phyloP scores from a whole-genome alignment of 2,797 vertebrate genomes.

The Fistularia commersonii region DNA sequence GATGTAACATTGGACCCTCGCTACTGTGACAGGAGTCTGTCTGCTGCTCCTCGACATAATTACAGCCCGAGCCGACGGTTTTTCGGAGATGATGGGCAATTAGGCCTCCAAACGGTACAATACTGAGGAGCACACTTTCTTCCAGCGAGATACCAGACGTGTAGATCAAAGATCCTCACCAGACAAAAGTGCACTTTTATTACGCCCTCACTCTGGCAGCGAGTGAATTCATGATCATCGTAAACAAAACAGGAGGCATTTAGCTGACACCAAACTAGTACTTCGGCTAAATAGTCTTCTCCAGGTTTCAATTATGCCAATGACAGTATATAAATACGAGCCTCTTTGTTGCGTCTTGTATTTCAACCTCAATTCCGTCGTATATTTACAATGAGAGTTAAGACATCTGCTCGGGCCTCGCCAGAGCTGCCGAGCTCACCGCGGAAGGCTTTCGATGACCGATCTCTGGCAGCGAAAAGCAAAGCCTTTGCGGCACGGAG shows the following conservation, averaged over 20 bases:
- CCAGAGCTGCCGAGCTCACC: too few relatives aligned
- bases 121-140: constrained; percentile 43
- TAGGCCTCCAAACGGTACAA: constrained; percentile 61
- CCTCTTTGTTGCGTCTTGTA: too few relatives aligned
- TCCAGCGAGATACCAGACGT: constrained; percentile 30
- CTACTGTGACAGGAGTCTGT: constrained; percentile 46
- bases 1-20: constrained; percentile 24
- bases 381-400: too few relatives aligned
- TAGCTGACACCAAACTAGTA: constrained; percentile 10
- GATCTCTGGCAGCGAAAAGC: too few relatives aligned
- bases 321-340: too few relatives aligned
- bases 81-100: constrained; percentile 67
- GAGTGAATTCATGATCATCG: constrained; percentile 27
- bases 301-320: constrained; percentile 1
- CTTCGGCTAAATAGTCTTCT: constrained; percentile 15
- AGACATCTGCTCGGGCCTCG: too few relatives aligned
- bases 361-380: too few relatives aligned
- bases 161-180: constrained; percentile 47
- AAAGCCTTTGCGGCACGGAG: too few relatives aligned
- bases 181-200: constrained; percentile 36
- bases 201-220: constrained; percentile 15
- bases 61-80: constrained; percentile 60
- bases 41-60: constrained; percentile 64
- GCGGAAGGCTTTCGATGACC: too few relatives aligned
- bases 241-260: constrained; percentile 49